Base-by-base conservation (phyloP, 2,888 invertebrate species). In the Heliconius sara region DNA sequence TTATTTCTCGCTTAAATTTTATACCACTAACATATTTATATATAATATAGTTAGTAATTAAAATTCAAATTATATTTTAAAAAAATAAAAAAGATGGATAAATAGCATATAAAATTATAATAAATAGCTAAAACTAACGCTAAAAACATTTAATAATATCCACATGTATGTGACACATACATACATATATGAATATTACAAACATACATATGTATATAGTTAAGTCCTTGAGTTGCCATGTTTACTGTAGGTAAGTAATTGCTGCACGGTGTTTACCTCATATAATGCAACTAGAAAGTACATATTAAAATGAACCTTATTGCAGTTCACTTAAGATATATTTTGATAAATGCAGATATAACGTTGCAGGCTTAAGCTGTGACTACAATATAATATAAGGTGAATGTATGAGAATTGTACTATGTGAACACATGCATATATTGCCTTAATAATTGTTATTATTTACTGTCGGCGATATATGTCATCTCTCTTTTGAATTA, bases 201-300 rank as follows among this genome's bases (percentile, higher is more conserved):
- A 30, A 47, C 13, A 39, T 22, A 65, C 7, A 57, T 47, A 47
- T 47, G 19, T 47, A 57, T 57, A 57, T 22, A 57, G 30, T 71
- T 52, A 77, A 72, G 52, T 65, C 43, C 43, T 72, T 52, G 47
- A 71, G 72, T 47, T 12, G n/a, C 71, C 19, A 52, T 43, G 34
- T 72, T 65, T 65, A 22, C 34, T 66, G 66, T 39, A 77, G 63
- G 63, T 78, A 77, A 43, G 47, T 77, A 72, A 72, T 65, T 34
- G 71, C 71, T 34, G 47, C n/a, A 65, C 47, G 43, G 19, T 71
- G 63, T 52, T 34, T 34, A 78, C 78, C 66, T 52, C 63, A 65
- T 66, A 73, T 65, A 19, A 66, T 66, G 30, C 34, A 63, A 78
- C 30, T 47, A 30, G 39, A 22, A 12, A 10, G 16, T n/a, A 4